Percentiles rank a stretch among this genome's conserved stretches.
Conservation (phyloP, 2,113 vertebrate genomes). For the Prunella fulvescens region DNA sequence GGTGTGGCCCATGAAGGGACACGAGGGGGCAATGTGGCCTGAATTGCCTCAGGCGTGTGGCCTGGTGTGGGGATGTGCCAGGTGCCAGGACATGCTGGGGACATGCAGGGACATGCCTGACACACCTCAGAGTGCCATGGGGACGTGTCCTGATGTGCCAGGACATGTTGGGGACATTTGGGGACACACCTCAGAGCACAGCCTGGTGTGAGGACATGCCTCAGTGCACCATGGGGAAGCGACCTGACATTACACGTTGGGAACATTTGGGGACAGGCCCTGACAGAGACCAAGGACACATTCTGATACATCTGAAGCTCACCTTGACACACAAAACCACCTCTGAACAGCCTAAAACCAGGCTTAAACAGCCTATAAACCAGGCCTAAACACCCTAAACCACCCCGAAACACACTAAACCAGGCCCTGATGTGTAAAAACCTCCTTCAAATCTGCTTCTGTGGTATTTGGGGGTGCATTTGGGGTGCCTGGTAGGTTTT, state of each 20-base stretch:
- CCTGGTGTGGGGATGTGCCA: neutral
- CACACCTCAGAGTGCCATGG: neutral
- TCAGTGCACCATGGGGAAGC: no score
- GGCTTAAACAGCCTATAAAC: no score
- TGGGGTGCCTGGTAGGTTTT: neutral
- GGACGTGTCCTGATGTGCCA: neutral
- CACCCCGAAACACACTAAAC: neutral
- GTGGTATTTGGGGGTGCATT: no score
- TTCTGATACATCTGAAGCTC: neutral
- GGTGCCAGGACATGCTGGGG: neutral
- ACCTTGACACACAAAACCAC: neutral
- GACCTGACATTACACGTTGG: no score
- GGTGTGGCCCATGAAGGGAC: neutral
- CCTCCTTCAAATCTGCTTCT: neutral
- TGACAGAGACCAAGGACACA: neutral
- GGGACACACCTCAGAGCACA: neutral
- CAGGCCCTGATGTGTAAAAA: neutral
- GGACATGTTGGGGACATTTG: neutral
- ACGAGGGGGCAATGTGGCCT: neutral
- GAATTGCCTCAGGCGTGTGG: neutral
- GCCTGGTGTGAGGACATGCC: no score
- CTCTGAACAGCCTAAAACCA: neutral
- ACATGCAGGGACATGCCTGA: neutral
- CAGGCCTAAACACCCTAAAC: neutral
- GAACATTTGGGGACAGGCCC: neutral